Evolutionary conservation across 2,888 invertebrate species (phyloP).

Genomic region (Epsilonema sp.): DNA sequence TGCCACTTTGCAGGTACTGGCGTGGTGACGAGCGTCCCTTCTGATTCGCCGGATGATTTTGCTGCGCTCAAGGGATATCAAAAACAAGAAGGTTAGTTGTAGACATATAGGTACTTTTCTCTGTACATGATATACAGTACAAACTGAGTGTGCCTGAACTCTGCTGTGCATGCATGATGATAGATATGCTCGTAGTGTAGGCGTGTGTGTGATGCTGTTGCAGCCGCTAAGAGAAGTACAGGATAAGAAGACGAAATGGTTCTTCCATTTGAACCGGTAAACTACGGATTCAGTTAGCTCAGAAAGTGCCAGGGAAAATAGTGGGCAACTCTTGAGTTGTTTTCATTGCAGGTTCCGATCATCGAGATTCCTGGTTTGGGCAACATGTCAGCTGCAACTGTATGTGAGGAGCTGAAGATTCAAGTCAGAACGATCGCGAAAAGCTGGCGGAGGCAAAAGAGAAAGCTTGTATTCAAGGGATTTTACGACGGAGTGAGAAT

Average conservation of each 20-base stretch:
- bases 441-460: conserved; percentile 87
- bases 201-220: conserved; percentile 1
- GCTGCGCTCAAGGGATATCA: conserved; percentile 76
- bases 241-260: conserved; percentile 63
- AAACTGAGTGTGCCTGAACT: no score
- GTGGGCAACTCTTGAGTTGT: no score
- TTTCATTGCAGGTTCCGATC: conserved; percentile 46
- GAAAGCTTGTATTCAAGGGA: conserved; percentile 72
- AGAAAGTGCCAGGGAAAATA: no score
- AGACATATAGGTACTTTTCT: no score
- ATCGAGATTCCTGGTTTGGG: conserved; percentile 77
- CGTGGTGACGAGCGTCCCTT: conserved; percentile 89
- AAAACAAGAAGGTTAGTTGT: conserved; percentile 50
- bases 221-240: conserved; percentile 74
- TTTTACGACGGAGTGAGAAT: conserved; percentile 49
- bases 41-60: conserved; percentile 95
- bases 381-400: conserved; percentile 55
- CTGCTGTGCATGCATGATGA: no score
- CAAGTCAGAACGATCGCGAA: conserved; percentile 92
- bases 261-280: conserved; percentile 44
- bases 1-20: conserved; percentile 80
- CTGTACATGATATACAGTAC: no score
- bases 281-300: no score
- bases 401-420: conserved; percentile 73
- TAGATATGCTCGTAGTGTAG: no score